Percentiles rank a stretch among this genome's conserved stretches.
phyloP scores from a whole-genome alignment of 2,797 vertebrate genomes.

The Coccyzus lansbergi region DNA sequence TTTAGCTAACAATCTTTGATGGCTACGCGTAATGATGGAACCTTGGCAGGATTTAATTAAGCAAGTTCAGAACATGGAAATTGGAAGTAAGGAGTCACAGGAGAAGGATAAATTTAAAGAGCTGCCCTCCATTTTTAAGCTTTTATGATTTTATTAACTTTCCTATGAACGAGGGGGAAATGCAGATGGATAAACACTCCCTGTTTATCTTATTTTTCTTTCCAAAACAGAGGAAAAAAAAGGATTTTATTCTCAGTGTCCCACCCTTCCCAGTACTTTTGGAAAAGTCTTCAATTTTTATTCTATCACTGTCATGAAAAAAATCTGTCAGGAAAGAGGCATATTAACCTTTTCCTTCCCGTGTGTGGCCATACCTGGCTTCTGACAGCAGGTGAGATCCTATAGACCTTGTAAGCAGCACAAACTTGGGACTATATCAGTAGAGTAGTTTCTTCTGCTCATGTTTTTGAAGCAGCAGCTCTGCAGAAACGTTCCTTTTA shows the following conservation, averaged over 20 bases:
- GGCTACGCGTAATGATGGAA: not conserved
- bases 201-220: not conserved
- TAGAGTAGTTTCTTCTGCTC: not conserved
- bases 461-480: not conserved
- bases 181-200: not conserved
- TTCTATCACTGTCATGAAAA: not conserved
- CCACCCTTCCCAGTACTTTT: not conserved
- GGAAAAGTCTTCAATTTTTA: not conserved
- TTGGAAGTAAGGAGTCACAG: slow-evolving; percentile 45
- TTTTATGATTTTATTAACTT: slow-evolving; percentile 23
- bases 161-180: not conserved
- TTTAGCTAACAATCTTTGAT: slow-evolving; percentile 43
- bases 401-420: not conserved
- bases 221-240: not conserved
- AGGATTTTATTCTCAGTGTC: not conserved
- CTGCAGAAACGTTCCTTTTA: not conserved
- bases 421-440: not conserved
- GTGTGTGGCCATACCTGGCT: not conserved
- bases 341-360: not conserved
- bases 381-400: not conserved
- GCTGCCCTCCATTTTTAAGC: slow-evolving; percentile 2
- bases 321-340: not conserved
- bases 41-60: slow-evolving; percentile 50
- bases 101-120: slow-evolving; percentile 50
- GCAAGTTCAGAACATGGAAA: slow-evolving; percentile 33